Evolutionary conservation across 2,797 vertebrate genomes (phyloP), one percentile per base, ranked within the genome.

Genomic region (Leptatherina wallacei): DNA sequence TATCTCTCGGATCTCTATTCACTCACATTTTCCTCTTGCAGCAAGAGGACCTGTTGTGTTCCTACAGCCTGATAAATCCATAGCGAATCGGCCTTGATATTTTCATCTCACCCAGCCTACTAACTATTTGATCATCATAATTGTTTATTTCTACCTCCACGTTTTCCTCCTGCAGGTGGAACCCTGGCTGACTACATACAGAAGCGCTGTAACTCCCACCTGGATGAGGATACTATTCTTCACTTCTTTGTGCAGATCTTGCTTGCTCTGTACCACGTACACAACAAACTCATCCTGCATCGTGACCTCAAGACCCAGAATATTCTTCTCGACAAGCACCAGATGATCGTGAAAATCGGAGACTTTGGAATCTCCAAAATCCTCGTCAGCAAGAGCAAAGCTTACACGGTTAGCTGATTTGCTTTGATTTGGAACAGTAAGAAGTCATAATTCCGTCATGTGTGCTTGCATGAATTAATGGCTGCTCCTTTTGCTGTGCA

Each of bases 311-410:
- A 99, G 93, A 99, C 98, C 6, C 98, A 99, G 93, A 99, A 99
- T 86, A 99, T 99, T 81, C 95, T 99, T 55, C 94, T 99, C 13
- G 98, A 99, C 92, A 99, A 99, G 72, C 97, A 98, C 66, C 97
- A 98, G 83, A 97, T 98, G 97, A 96, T 98, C 0, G 97, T 99
- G 78, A 99, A 99, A 94, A 97, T 99, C 0, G 98, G 98, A 0
- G 98, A 99, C 88, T 99, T 99, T 3, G 98, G 98, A 65, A 99
- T 99, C 88, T 99, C 98, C 71, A 99, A 99, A 93, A 99, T 99
- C 83, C 94, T 99, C 13, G 98, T 98, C 90, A 99, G 98, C 96
- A 99, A 99, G 89, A 99, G 98, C 91, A 99, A 99, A 92, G 98
- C 98, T 10, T 99, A 99, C 89, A 99, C 98, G 0, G 98, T 98